phyloP scores from a whole-genome alignment of 2,113 vertebrate genomes.

The Phyllopteryx taeniolatus region DNA sequence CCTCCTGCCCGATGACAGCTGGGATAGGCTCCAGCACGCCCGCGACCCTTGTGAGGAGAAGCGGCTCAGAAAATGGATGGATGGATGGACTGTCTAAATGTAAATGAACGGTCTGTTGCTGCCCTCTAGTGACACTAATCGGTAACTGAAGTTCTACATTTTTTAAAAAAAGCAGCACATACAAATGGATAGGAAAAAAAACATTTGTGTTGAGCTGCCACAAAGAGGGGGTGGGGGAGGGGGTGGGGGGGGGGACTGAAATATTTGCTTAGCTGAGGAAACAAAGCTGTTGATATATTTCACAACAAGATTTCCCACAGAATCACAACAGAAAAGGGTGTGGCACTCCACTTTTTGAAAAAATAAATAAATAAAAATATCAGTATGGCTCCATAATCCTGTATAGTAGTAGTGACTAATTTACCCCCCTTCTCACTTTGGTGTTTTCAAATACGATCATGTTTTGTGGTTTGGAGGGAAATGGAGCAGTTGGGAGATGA shows the following conservation, averaged over 20 bases:
- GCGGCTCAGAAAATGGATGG: too few relatives aligned
- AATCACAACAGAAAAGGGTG: neutral
- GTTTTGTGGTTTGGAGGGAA: too few relatives aligned
- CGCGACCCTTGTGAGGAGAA: too few relatives aligned
- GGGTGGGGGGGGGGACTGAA: neutral
- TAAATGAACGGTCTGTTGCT: slow-evolving; percentile 19
- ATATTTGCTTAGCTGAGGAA: neutral
- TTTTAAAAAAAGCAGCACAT: neutral
- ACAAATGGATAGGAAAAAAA: neutral
- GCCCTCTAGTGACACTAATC: slow-evolving; percentile 45
- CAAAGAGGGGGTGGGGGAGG: neutral
- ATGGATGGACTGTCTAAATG: too few relatives aligned
- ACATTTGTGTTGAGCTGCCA: neutral
- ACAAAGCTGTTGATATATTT: neutral
- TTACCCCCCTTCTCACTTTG: neutral
- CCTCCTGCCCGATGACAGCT: too few relatives aligned
- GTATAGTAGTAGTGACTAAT: neutral
- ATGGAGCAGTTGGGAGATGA: too few relatives aligned
- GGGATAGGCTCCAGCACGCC: too few relatives aligned
- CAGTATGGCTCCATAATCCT: neutral
- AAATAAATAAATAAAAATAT: neutral
- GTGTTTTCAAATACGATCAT: neutral
- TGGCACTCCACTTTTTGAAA: neutral
- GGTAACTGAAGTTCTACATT: slow-evolving; percentile 7
- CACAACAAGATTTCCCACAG: neutral